These are phyloP conservation scores for Psettodes erumei DNA, from an alignment of 2,113 vertebrate genomes.

Conservation along the genomic window DNA sequence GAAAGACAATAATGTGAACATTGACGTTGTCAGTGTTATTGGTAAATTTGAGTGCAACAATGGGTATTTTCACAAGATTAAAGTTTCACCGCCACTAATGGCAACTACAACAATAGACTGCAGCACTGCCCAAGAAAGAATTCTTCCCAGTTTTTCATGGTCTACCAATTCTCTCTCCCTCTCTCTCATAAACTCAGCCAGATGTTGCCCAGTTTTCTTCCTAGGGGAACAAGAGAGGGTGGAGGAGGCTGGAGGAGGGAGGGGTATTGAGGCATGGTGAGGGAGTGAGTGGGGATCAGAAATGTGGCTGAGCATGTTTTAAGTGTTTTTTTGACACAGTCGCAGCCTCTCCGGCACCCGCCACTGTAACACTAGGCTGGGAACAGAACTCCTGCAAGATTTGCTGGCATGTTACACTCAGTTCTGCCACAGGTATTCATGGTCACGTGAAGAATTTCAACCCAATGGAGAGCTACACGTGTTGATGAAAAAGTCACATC, in stretches of 20 bases:
- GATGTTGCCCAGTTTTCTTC: slow-evolving; percentile 84
- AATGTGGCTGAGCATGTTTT: slow-evolving; percentile 76
- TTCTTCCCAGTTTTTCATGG: slow-evolving; percentile 77
- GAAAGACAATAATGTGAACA: slow-evolving; percentile 37
- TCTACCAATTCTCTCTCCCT: slow-evolving; percentile 71
- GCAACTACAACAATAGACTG: slow-evolving; percentile 71
- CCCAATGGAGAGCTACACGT: not conserved
- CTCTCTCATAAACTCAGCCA: slow-evolving; percentile 83
- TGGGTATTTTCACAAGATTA: slow-evolving; percentile 69
- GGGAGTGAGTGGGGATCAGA: slow-evolving; percentile 58
- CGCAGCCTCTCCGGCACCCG: slow-evolving; percentile 58
- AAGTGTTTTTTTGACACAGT: slow-evolving; percentile 64
- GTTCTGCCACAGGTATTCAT: slow-evolving; percentile 18
- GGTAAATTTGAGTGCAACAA: slow-evolving; percentile 52
- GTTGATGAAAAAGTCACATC: slow-evolving; percentile 1
- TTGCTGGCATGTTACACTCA: slow-evolving; percentile 31
- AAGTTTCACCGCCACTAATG: slow-evolving; percentile 65
- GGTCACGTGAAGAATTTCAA: not conserved
- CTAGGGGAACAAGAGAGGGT: slow-evolving; percentile 63
- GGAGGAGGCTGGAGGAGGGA: slow-evolving; percentile 29
- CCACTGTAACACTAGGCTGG: slow-evolving; percentile 53
- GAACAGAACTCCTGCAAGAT: slow-evolving; percentile 16
- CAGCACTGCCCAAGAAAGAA: slow-evolving; percentile 66
- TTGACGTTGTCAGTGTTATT: slow-evolving; percentile 33
- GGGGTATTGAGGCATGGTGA: slow-evolving; percentile 55